Base-by-base conservation (phyloP, 2,113 vertebrate genomes). In the Rhombomys opimus region DNA sequence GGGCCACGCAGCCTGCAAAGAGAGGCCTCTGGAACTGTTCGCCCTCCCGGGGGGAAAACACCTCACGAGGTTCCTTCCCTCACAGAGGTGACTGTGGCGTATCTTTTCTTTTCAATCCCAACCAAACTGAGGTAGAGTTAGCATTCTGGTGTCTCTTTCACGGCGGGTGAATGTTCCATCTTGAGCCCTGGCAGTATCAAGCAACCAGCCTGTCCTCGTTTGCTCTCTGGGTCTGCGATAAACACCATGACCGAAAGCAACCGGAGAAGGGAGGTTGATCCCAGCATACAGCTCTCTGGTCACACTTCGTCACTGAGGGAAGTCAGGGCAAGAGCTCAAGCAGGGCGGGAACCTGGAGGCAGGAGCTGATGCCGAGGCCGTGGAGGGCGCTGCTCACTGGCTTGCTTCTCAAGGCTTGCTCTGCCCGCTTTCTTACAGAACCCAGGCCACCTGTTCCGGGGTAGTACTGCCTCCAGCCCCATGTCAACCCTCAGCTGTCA, bases 11-110 rank as follows among this genome's bases (percentile, higher is more conserved):
- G 97, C 75, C 97, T 90, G 94, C 89, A 96, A 97, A 98, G 96
- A 98, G 93, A 98, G 97, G 98, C 88, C 81, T 89, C 96, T 98
- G 97, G 96, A 96, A 95, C 84, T 95, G 93, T 97, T 96, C 94
- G 91, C 84, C 98, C 98, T 94, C n/a, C n/a, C 85, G 93, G 88
- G 96, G 88, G 94, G 92, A 87, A 94, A 96, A 41, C 73, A n/a
- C 95, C 93, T 89, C 68, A 96, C 97, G 95, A 91, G 77, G 25
- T 38, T 75, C 59, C 93, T 95, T 94, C 80, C 59, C 67, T 73
- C 30, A 92, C 67, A 9, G 94, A 96, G 95, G 75, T 61, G 96
- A 84, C 57, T 90, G 92, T 76, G 50, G 35, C 70, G 46, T 52
- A 13, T 73, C 54, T 61, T 63, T 72, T 93, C 72, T 72, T 98